phyloP scores from a whole-genome alignment of 2,113 vertebrate species.

The Plestiodon gilberti region DNA sequence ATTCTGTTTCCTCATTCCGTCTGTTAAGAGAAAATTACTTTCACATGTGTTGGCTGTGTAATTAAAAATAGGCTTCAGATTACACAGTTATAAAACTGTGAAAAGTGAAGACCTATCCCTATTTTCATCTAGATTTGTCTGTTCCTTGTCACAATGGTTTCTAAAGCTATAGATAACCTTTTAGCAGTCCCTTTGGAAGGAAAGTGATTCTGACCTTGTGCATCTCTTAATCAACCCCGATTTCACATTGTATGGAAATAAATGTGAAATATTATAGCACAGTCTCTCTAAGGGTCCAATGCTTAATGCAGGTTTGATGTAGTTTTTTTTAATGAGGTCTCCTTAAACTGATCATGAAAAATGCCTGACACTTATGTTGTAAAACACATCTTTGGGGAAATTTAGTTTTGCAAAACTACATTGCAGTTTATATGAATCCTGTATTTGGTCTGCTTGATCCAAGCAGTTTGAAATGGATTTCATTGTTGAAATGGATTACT shows the following conservation, averaged over 20 bases:
- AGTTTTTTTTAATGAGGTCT: not conserved
- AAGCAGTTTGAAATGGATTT: not conserved
- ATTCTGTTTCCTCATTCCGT: not conserved
- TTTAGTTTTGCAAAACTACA: not conserved
- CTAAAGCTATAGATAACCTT: not conserved
- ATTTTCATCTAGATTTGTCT: not conserved
- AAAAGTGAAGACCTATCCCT: not conserved
- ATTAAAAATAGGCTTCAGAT: slow-evolving; percentile 1
- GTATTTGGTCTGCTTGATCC: not conserved
- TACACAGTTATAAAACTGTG: not conserved
- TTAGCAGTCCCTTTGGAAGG: not conserved
- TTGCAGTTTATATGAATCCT: not conserved
- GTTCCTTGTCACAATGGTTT: not conserved
- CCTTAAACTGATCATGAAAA: not conserved
- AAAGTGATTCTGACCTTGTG: not conserved
- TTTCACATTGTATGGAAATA: not conserved
- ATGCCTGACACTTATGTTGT: not conserved
- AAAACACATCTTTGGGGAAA: not conserved
- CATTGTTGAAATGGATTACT: not conserved
- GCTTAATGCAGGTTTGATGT: not conserved
- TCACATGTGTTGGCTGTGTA: not conserved
- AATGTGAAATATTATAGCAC: not conserved
- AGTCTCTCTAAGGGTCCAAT: not conserved
- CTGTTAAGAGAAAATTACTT: not conserved
- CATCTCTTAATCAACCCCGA: not conserved